Conservation (phyloP, 1,140 invertebrate genomes). For the Prorops nasuta region DNA sequence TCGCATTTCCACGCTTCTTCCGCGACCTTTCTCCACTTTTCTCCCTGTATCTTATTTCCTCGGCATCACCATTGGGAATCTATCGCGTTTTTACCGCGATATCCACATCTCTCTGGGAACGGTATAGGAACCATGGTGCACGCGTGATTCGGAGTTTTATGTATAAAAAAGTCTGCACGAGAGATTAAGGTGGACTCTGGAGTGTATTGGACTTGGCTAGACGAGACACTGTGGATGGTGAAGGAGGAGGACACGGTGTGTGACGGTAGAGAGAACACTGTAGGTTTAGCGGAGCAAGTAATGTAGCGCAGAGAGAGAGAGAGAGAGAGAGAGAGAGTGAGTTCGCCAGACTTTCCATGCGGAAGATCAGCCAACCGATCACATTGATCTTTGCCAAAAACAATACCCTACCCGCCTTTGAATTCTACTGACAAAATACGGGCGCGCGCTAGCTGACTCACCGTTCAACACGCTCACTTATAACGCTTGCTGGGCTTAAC, state of each 20-base stretch:
- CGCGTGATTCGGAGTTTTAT: conserved; percentile 12
- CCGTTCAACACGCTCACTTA: no score
- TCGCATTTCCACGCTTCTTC: not conserved
- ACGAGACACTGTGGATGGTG: no score
- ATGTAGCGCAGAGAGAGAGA: conserved; percentile 24
- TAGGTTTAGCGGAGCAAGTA: conserved; percentile 44
- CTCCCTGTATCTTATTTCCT: no score
- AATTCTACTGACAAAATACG: conserved; percentile 40
- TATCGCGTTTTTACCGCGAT: conserved; percentile 17
- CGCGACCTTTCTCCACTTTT: not conserved
- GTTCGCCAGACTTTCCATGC: conserved; percentile 28
- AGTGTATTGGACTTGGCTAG: no score
- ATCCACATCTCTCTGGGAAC: conserved; percentile 22
- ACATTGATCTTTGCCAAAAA: conserved; percentile 49
- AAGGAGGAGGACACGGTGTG: conserved; percentile 18
- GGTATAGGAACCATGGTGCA: no score
- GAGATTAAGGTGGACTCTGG: not conserved
- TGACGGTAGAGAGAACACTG: conserved; percentile 31
- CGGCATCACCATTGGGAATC: conserved; percentile 14
- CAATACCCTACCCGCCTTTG: conserved; percentile 41
- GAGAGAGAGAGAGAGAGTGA: conserved; percentile 16
- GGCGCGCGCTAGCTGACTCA: conserved; percentile 40
- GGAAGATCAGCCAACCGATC: conserved; percentile 43
- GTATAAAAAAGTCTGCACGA: not conserved
- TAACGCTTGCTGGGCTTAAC: no score